Evolutionary conservation across 2,113 vertebrate genomes (phyloP).

Genomic region (Phalacrocorax brasilianus): DNA sequence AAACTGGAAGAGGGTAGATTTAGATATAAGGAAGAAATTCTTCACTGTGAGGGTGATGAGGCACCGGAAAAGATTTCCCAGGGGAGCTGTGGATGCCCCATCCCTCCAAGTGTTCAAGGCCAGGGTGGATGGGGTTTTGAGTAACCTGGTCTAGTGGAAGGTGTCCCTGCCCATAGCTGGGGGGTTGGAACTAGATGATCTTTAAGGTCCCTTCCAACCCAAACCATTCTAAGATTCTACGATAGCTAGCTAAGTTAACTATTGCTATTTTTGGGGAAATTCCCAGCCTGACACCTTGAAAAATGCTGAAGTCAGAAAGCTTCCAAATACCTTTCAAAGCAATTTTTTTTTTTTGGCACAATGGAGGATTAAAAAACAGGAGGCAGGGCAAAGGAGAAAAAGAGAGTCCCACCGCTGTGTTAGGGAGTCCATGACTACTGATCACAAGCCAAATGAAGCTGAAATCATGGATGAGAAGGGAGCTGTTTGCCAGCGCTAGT

Average conservation of each 20-base stretch:
- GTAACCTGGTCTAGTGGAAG: too few relatives aligned
- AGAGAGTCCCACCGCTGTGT: not conserved
- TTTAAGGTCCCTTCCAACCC: too few relatives aligned
- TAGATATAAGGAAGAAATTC: too few relatives aligned
- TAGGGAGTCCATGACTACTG: not conserved
- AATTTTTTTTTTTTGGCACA: constrained; percentile 16
- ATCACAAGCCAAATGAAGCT: not conserved
- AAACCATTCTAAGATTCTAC: not conserved
- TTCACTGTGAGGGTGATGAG: too few relatives aligned
- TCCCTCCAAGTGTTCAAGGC: too few relatives aligned
- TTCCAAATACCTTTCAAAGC: constrained; percentile 59
- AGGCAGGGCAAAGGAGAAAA: not conserved
- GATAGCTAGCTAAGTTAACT: constrained; percentile 57
- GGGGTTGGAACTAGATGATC: too few relatives aligned
- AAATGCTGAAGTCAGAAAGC: constrained; percentile 45
- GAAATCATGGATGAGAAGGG: not conserved
- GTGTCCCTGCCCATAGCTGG: too few relatives aligned
- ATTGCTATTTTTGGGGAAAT: constrained; percentile 65
- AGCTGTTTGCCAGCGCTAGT: not conserved
- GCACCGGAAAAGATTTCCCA: too few relatives aligned
- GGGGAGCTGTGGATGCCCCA: too few relatives aligned
- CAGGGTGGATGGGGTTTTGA: too few relatives aligned
- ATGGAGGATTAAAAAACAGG: not conserved
- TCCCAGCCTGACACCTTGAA: constrained; percentile 64
- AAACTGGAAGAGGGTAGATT: too few relatives aligned